Conservation (phyloP, 2,113 vertebrate genomes). For the Lonchura striata region DNA sequence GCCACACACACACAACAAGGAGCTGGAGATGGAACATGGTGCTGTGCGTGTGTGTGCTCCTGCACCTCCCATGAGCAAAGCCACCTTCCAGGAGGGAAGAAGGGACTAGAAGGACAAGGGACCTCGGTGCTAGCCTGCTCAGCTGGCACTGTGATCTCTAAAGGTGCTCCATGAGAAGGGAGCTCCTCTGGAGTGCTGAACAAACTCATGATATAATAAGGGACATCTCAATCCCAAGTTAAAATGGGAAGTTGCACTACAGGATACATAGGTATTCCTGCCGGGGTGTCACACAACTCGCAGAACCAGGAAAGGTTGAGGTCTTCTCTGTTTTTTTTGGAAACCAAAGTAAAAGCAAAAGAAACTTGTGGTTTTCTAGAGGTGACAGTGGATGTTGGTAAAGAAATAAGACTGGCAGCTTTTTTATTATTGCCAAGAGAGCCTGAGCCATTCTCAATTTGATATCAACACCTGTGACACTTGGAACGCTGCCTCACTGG, state of each 20-base stretch:
- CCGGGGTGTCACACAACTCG: neutral
- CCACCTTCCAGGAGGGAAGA: neutral
- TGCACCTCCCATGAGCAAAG: neutral
- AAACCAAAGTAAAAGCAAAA: neutral
- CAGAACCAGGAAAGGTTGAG: neutral
- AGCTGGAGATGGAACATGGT: neutral
- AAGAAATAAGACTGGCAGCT: constrained; percentile 14
- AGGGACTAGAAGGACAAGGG: neutral
- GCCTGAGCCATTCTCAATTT: constrained; percentile 5
- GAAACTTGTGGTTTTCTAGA: neutral
- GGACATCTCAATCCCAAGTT: neutral
- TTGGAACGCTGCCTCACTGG: constrained; percentile 54
- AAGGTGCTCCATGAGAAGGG: neutral
- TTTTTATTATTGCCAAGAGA: constrained; percentile 59
- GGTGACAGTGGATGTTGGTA: neutral
- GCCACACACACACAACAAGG: neutral
- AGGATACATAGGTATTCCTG: neutral
- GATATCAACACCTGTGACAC: constrained; percentile 58
- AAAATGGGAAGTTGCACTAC: neutral
- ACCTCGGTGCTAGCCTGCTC: neutral
- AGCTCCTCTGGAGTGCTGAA: neutral
- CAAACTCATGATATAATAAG: neutral
- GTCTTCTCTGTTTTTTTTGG: neutral
- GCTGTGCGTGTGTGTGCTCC: neutral
- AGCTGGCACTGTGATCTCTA: neutral